phyloP scores from a whole-genome alignment of 2,113 vertebrate genomes.

The Crotalus horridus region DNA sequence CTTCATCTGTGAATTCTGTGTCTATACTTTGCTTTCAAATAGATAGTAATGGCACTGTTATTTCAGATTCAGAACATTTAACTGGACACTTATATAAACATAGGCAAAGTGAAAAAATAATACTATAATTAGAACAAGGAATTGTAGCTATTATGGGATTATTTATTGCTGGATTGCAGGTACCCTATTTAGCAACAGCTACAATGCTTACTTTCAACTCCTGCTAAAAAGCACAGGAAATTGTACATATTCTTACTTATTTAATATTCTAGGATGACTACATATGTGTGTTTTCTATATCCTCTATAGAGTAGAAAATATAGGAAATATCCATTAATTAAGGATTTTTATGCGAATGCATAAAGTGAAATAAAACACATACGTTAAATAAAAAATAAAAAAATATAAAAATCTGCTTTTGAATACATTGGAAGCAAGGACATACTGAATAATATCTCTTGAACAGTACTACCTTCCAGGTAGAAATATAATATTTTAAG shows the following conservation, averaged over 20 bases:
- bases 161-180: neutral
- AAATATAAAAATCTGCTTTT: neutral
- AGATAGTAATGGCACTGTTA: neutral
- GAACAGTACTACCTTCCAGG: neutral
- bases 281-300: neutral
- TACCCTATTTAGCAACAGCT: neutral
- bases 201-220: neutral
- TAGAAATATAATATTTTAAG: neutral
- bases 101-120: constrained; percentile 1
- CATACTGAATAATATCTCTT: neutral
- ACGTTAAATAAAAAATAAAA: neutral
- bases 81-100: constrained; percentile 12
- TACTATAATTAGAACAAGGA: neutral
- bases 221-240: neutral
- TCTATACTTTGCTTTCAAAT: neutral
- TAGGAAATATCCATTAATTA: neutral
- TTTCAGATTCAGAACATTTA: constrained; percentile 20
- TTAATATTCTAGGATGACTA: neutral
- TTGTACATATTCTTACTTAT: neutral
- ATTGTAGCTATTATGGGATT: neutral
- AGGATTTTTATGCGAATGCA: neutral
- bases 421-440: neutral
- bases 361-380: neutral
- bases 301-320: neutral
- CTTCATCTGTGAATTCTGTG: neutral